Percentiles rank a stretch among this genome's conserved stretches.
Evolutionary conservation across 2,797 vertebrate genomes (phyloP).

Genomic region (Catamblyrhynchus diadema): DNA sequence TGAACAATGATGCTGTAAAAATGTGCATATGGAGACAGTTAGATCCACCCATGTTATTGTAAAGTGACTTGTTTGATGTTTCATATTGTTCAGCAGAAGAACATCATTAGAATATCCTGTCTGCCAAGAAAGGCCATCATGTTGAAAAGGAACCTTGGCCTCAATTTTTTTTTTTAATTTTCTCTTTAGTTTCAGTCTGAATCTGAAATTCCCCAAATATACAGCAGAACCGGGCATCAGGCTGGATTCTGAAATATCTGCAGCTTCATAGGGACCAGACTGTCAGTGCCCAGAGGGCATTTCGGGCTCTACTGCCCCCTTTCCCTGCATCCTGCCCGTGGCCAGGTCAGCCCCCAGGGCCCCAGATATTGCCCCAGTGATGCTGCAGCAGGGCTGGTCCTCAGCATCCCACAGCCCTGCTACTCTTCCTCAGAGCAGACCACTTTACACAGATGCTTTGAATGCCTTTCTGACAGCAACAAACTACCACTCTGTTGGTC

Average conservation of each 20-base stretch:
- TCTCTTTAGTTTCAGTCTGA: background rate
- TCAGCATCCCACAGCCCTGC: background rate
- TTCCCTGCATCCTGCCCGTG: background rate
- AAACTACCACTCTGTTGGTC: background rate
- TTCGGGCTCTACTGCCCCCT: background rate
- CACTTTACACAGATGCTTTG: background rate
- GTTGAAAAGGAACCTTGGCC: constrained; percentile 1
- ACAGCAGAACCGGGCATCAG: background rate
- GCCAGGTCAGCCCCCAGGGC: accelerated
- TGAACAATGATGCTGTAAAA: constrained; percentile 58
- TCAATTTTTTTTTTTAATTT: background rate
- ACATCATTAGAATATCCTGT: constrained; percentile 55
- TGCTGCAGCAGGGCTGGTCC: background rate
- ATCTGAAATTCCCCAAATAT: background rate
- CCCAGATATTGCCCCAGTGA: background rate
- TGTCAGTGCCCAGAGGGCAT: too few species aligned
- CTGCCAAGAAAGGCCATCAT: constrained; percentile 15
- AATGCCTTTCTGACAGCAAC: background rate
- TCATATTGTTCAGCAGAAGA: constrained; percentile 31
- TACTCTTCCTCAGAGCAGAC: background rate
- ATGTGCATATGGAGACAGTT: constrained; percentile 53
- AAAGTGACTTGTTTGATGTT: constrained; percentile 29
- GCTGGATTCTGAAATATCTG: background rate
- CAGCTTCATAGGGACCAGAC: background rate
- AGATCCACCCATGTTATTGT: constrained; percentile 47